Conservation (phyloP, 2,888 invertebrate genomes). For the Brachycybe producta region DNA sequence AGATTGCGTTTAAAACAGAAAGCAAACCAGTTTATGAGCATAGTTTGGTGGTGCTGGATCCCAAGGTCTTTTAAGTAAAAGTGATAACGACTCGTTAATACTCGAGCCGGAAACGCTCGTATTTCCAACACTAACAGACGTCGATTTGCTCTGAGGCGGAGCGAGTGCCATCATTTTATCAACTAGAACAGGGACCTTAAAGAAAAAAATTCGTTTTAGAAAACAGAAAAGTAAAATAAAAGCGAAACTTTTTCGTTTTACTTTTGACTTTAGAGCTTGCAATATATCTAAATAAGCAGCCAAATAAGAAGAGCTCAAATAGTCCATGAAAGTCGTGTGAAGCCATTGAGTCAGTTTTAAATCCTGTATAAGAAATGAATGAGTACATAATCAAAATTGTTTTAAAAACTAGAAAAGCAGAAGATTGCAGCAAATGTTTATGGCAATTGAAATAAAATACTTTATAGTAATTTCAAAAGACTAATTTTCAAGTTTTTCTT, state of each 20-base stretch:
- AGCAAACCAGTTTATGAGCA: constrained; percentile 48
- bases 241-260: constrained; percentile 26
- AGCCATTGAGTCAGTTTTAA: constrained; percentile 59
- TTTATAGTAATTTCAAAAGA: background rate
- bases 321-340: constrained; percentile 54
- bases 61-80: constrained; percentile 58
- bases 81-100: constrained; percentile 48
- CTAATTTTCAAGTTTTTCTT: too few relatives aligned
- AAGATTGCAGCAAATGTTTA: too few relatives aligned
- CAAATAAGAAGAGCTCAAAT: constrained; percentile 50
- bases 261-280: constrained; percentile 44
- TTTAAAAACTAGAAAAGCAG: background rate
- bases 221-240: background rate
- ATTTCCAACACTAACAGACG: constrained; percentile 41
- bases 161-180: constrained; percentile 51
- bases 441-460: too few relatives aligned
- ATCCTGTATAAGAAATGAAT: constrained; percentile 36
- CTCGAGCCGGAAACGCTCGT: too few relatives aligned
- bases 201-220: background rate
- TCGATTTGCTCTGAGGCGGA: constrained; percentile 20
- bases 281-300: constrained; percentile 62
- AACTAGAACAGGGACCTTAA: constrained; percentile 51
- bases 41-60: constrained; percentile 51
- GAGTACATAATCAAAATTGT: background rate
- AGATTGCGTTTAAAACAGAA: constrained; percentile 6